A percentile compares a stretch with the other conserved stretches of the same genome.
phyloP scores from a whole-genome alignment of 1,140 invertebrate species.

The Lerema accius region DNA sequence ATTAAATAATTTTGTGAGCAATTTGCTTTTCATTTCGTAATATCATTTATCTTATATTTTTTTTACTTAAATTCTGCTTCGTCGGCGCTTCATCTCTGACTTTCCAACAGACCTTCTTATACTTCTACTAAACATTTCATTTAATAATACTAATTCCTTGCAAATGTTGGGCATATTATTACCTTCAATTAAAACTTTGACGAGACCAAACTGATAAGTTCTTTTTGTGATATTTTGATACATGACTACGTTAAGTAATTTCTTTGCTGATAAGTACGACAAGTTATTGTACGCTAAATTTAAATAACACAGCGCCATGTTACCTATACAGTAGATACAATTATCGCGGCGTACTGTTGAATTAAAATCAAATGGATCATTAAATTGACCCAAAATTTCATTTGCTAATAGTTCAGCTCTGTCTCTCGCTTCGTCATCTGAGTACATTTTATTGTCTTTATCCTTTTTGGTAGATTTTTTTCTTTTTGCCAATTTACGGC shows the following conservation, averaged over 20 bases:
- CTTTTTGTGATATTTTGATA: slow-evolving; percentile 44
- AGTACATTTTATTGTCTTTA: slow-evolving; percentile 20
- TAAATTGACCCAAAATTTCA: slow-evolving; percentile 46
- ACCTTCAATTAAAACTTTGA: slow-evolving; percentile 52
- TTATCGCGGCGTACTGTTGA: slow-evolving; percentile 32
- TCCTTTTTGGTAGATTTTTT: slow-evolving; percentile 42
- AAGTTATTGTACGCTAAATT: slow-evolving; percentile 60
- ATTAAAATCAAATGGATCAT: slow-evolving; percentile 42
- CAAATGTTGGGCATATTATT: slow-evolving; percentile 54
- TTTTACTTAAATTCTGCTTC: neutral
- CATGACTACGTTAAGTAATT: slow-evolving; percentile 39
- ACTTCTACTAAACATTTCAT: slow-evolving; percentile 38
- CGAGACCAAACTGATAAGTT: slow-evolving; percentile 37
- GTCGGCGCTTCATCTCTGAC: neutral
- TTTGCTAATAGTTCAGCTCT: slow-evolving; percentile 42
- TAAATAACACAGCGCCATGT: slow-evolving; percentile 50
- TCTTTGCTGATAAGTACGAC: slow-evolving; percentile 41
- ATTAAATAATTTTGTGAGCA: slow-evolving; percentile 46
- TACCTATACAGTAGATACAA: slow-evolving; percentile 45
- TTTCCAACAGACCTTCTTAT: slow-evolving; percentile 21
- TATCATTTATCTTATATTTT: slow-evolving; percentile 7
- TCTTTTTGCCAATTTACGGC: slow-evolving; percentile 34
- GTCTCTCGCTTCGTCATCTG: slow-evolving; percentile 33
- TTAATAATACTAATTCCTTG: slow-evolving; percentile 40
- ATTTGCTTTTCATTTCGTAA: slow-evolving; percentile 32